Evolutionary conservation across 2,797 vertebrate genomes (phyloP).

Genomic region (Artibeus lituratus): DNA sequence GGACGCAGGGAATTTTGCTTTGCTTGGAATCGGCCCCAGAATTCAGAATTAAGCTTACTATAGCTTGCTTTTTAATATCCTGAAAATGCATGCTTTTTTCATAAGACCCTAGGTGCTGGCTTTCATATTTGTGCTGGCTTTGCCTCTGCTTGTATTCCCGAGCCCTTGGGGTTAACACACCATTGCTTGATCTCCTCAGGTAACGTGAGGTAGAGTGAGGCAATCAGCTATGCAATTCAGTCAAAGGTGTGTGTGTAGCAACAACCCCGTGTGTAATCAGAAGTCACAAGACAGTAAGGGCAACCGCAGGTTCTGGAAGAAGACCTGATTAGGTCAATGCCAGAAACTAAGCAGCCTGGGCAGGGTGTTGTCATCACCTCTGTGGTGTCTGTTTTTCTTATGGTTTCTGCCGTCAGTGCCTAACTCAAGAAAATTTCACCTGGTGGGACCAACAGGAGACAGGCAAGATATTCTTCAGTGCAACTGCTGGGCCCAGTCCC

Average conservation of each 20-base stretch:
- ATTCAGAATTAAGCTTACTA: slow-evolving; percentile 60
- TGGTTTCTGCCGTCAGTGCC: neutral
- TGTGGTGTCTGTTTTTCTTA: neutral
- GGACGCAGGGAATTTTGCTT: slow-evolving; percentile 51
- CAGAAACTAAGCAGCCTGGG: neutral
- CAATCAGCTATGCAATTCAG: slow-evolving; percentile 11
- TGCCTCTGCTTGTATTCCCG: neutral
- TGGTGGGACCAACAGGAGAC: neutral
- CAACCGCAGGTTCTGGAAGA: neutral
- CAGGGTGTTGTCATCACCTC: neutral
- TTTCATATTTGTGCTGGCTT: neutral
- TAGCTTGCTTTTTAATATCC: slow-evolving; percentile 29
- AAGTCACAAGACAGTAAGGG: neutral
- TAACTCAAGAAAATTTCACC: slow-evolving; percentile 18
- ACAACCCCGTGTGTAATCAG: neutral
- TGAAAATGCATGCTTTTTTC: neutral
- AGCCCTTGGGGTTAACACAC: neutral
- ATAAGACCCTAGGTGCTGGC: neutral
- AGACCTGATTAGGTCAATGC: neutral
- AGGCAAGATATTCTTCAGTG: neutral
- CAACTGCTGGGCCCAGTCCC: neutral
- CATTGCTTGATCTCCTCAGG: slow-evolving; percentile 10
- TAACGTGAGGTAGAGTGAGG: neutral
- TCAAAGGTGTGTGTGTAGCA: neutral
- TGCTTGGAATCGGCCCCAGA: slow-evolving; percentile 62